Evolutionary conservation across 2,113 vertebrate species (phyloP).

Genomic region (Solea solea): DNA sequence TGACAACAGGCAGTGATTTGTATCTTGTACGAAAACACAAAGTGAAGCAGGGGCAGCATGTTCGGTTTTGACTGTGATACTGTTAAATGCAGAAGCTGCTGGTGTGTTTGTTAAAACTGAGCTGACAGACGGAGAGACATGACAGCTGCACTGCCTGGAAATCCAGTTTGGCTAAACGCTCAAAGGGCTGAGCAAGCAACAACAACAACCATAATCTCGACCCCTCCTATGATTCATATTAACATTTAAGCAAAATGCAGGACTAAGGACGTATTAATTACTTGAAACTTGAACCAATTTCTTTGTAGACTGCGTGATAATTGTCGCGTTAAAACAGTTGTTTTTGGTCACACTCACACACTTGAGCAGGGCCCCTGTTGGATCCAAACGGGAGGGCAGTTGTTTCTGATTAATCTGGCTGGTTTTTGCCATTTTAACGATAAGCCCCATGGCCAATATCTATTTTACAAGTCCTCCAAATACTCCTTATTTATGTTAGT

Average conservation of each 20-base stretch:
- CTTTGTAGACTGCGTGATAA: neutral
- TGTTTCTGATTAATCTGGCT: too few species aligned
- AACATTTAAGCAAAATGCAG: neutral
- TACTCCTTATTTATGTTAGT: too few species aligned
- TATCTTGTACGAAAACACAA: neutral
- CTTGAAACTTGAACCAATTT: neutral
- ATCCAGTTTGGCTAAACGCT: slow-evolving; percentile 22
- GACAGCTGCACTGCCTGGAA: slow-evolving; percentile 57
- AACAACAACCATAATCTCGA: slow-evolving; percentile 28
- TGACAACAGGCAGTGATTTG: slow-evolving; percentile 1
- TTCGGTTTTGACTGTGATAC: rapidly evolving
- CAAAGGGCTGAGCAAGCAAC: slow-evolving; percentile 14
- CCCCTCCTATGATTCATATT: neutral
- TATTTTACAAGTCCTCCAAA: too few species aligned
- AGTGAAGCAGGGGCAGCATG: neutral
- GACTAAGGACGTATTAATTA: neutral
- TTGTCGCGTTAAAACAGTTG: too few species aligned
- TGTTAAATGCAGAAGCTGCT: neutral
- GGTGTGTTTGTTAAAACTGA: neutral
- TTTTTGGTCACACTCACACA: too few species aligned
- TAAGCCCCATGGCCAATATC: too few species aligned
- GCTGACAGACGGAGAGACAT: slow-evolving; percentile 12
- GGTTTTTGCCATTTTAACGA: too few species aligned
- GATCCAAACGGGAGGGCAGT: too few species aligned
- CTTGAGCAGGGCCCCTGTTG: too few species aligned